phyloP scores from a whole-genome alignment of 2,113 vertebrate species.

The Cathartes aura region DNA sequence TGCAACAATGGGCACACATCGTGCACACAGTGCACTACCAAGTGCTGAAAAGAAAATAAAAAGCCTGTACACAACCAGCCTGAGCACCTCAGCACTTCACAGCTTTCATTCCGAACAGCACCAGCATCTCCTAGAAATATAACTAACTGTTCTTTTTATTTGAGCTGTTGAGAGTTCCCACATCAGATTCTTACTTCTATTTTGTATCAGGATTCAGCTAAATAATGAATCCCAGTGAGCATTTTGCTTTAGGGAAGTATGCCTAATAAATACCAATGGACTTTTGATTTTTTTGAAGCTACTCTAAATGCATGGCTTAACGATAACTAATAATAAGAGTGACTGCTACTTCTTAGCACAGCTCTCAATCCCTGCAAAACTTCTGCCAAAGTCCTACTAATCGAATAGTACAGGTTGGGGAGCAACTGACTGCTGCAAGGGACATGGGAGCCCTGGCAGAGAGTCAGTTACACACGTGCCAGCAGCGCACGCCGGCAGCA shows the following conservation, averaged over 20 bases:
- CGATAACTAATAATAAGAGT: neutral
- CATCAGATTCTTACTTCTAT: neutral
- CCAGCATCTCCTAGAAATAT: neutral
- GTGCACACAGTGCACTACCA: neutral
- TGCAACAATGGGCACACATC: accelerated
- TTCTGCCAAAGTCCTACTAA: neutral
- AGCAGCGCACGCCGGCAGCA: neutral
- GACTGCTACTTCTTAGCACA: neutral
- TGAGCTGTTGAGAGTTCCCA: neutral
- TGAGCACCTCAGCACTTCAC: neutral
- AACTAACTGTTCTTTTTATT: neutral
- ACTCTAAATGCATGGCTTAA: neutral
- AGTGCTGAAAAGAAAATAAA: neutral
- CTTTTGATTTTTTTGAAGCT: neutral
- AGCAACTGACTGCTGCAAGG: neutral
- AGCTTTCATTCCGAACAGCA: neutral
- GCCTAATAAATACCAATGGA: neutral
- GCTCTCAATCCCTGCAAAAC: neutral
- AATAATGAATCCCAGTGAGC: neutral
- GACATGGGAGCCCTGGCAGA: neutral
- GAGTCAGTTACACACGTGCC: accelerated
- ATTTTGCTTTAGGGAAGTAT: neutral
- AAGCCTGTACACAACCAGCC: neutral
- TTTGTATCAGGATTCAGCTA: neutral
- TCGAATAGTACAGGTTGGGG: neutral